A percentile compares a stretch with the other conserved stretches of the same genome.
phyloP scores from a whole-genome alignment of 2,888 invertebrate species.

The Cetonia aurata region DNA sequence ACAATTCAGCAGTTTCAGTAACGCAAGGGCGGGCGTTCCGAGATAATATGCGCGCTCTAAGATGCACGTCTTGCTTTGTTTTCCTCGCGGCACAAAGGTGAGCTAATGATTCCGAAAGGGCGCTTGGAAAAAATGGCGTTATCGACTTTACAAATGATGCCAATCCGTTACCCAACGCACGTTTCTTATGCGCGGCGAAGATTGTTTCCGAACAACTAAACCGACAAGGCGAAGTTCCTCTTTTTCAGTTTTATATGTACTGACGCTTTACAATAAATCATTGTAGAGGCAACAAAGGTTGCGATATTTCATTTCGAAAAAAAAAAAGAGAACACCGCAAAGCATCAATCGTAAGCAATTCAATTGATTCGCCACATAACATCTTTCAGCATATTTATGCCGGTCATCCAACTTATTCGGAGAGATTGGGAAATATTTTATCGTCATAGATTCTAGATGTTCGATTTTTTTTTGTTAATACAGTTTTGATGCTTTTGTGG shows the following conservation, averaged over 20 bases:
- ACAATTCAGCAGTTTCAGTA: no score
- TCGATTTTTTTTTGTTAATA: no score
- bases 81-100: neutral
- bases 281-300: neutral
- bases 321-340: conserved; percentile 22
- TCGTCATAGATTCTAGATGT: no score
- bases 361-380: neutral
- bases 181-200: neutral
- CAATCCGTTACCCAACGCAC: conserved; percentile 9
- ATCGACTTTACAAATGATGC: conserved; percentile 28
- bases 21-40: no score
- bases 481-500: no score
- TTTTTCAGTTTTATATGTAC: neutral
- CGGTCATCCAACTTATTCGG: no score
- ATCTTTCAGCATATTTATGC: neutral
- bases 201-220: conserved; percentile 14
- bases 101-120: conserved; percentile 9
- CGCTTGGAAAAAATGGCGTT: conserved; percentile 15
- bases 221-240: no score
- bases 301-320: neutral
- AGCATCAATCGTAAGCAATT: conserved; percentile 1
- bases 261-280: conserved; percentile 11
- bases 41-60: no score
- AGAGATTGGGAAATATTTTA: no score
- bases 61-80: neutral